Conservation (phyloP, 2,113 vertebrate genomes). For the Corythornis vintsioides region DNA sequence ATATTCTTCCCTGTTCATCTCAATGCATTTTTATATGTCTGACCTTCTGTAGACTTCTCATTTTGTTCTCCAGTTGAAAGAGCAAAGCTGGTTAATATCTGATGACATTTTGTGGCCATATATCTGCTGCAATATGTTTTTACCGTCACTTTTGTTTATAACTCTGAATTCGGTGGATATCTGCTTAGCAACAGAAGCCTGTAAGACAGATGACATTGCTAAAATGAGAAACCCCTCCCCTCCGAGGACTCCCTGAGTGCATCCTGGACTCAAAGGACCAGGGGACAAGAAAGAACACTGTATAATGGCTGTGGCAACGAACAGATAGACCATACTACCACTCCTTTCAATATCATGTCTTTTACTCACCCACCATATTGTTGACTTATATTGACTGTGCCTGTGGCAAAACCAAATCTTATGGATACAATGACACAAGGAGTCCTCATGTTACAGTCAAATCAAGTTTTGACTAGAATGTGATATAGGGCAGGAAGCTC, state of each 20-base stretch:
- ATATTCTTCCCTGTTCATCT: conserved; percentile 53
- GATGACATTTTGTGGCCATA: conserved; percentile 31
- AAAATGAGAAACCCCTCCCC: background rate
- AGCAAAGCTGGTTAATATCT: conserved; percentile 55
- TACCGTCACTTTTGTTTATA: conserved; percentile 31
- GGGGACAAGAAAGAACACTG: rapidly evolving
- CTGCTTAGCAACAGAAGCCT: background rate
- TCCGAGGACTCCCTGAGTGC: background rate
- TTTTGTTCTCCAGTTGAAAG: conserved; percentile 60
- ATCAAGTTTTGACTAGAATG: background rate
- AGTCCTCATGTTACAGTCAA: background rate
- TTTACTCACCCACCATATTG: rapidly evolving
- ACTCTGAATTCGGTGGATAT: background rate
- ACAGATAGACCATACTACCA: rapidly evolving
- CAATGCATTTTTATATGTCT: conserved; percentile 69
- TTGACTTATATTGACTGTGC: background rate
- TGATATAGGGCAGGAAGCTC: background rate
- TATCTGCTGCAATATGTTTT: conserved; percentile 11
- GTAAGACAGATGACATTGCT: background rate
- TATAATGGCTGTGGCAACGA: background rate
- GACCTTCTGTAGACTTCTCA: conserved; percentile 65
- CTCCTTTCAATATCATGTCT: background rate
- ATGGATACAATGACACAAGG: background rate
- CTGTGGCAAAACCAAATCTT: background rate
- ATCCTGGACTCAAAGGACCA: background rate